A percentile compares a stretch with the other conserved stretches of the same genome.
phyloP scores from a whole-genome alignment of 2,888 invertebrate species.

The Galerucella calmariensis region DNA sequence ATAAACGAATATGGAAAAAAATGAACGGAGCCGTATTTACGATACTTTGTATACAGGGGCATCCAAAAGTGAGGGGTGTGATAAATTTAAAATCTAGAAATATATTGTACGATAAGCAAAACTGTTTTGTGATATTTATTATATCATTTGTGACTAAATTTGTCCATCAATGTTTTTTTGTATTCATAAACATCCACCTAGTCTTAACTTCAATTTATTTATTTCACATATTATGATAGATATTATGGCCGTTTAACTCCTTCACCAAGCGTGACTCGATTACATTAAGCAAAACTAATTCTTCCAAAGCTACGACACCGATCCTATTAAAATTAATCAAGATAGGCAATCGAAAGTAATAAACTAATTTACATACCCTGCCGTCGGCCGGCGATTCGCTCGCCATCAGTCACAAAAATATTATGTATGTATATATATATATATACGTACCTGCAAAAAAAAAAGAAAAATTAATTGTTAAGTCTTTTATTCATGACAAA shows the following conservation, averaged over 20 bases:
- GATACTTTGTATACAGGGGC: too few relatives aligned
- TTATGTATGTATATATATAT: conserved; percentile 10
- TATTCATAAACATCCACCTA: neutral
- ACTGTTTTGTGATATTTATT: too few relatives aligned
- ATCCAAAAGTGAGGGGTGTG: too few relatives aligned
- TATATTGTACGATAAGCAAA: too few relatives aligned
- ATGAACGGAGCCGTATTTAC: too few relatives aligned
- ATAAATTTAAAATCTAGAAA: too few relatives aligned
- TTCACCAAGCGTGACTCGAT: conserved; percentile 22
- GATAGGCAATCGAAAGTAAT: conserved; percentile 37
- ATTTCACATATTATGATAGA: neutral
- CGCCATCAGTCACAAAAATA: conserved; percentile 30
- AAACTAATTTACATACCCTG: conserved; percentile 45
- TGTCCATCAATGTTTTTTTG: neutral
- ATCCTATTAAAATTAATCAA: conserved; percentile 39
- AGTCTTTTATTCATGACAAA: conserved; percentile 45
- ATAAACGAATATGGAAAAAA: too few relatives aligned
- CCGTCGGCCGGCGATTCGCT: conserved; percentile 19
- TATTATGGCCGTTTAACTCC: neutral
- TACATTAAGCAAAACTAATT: conserved; percentile 27
- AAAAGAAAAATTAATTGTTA: conserved; percentile 44
- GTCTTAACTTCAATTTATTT: neutral
- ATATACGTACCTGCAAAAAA: conserved; percentile 47
- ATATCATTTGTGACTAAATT: too few relatives aligned
- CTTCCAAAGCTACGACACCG: conserved; percentile 19